Percentiles rank a stretch among this genome's conserved stretches.
Evolutionary conservation across 2,113 vertebrate species (phyloP).

Genomic region (Phylloscopus trochilus): DNA sequence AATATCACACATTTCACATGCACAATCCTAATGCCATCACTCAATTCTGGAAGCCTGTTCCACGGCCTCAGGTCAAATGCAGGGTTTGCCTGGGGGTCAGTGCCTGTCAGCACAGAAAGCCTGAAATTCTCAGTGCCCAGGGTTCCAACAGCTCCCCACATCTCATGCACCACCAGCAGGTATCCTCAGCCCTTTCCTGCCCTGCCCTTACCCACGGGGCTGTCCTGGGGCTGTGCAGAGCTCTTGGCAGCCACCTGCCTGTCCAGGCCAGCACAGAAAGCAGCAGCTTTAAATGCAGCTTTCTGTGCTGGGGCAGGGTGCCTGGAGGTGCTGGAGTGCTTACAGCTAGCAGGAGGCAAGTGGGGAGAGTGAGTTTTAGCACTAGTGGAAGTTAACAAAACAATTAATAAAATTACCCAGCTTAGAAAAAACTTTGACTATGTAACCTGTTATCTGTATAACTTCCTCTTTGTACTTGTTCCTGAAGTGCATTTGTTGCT

Average conservation of each 20-base stretch:
- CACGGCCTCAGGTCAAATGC: too few species aligned
- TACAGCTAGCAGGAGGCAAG: neutral
- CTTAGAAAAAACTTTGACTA: neutral
- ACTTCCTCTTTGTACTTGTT: neutral
- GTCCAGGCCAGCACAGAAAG: neutral
- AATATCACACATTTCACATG: too few species aligned
- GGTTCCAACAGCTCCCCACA: neutral
- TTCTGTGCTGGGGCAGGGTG: too few species aligned
- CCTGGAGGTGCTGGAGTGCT: neutral
- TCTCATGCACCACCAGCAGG: rapidly evolving
- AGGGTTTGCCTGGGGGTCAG: too few species aligned
- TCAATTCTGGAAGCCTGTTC: too few species aligned
- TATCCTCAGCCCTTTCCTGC: neutral
- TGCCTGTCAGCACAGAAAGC: neutral
- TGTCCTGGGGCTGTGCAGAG: neutral
- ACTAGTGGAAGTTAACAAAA: neutral
- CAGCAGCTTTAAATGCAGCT: neutral
- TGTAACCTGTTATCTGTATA: neutral
- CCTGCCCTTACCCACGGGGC: neutral
- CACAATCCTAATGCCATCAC: too few species aligned
- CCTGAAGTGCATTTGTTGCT: neutral
- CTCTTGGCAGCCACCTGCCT: neutral
- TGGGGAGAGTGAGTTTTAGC: neutral
- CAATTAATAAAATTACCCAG: neutral
- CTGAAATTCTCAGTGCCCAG: neutral